These are phyloP conservation scores for Acrobeloides nanus DNA, from an alignment of 2,888 invertebrate species.

Conservation along the genomic window DNA sequence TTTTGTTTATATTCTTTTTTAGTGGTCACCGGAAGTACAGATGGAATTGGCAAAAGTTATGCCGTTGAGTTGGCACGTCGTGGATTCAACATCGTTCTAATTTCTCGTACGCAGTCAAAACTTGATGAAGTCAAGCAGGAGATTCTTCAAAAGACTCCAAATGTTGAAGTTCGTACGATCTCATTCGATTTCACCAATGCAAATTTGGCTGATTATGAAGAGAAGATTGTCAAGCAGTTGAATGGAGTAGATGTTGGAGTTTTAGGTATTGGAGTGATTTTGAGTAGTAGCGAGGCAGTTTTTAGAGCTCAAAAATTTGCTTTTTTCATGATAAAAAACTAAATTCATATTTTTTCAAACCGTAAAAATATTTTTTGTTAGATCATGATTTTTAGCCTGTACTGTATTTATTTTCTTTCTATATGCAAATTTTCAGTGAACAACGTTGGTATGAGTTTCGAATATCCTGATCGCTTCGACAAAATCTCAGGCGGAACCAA, in stretches of 20 bases:
- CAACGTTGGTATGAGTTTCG: slow-evolving; percentile 81
- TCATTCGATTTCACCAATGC: slow-evolving; percentile 45
- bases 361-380: neutral
- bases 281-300: slow-evolving; percentile 11
- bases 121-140: slow-evolving; percentile 45
- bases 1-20: too few species aligned
- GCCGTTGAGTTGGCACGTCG: slow-evolving; percentile 44
- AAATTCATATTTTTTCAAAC: slow-evolving; percentile 5
- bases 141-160: slow-evolving; percentile 28
- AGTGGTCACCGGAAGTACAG: slow-evolving; percentile 53
- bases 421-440: slow-evolving; percentile 63
- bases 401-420: neutral
- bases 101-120: slow-evolving; percentile 49
- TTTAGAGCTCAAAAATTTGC: too few species aligned
- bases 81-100: slow-evolving; percentile 46
- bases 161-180: slow-evolving; percentile 39
- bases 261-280: slow-evolving; percentile 17
- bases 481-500: slow-evolving; percentile 39
- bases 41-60: slow-evolving; percentile 53
- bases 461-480: slow-evolving; percentile 66
- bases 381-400: neutral
- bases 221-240: slow-evolving; percentile 33
- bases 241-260: slow-evolving; percentile 41
- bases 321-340: neutral
- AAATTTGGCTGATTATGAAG: slow-evolving; percentile 32